Evolutionary conservation across 2,113 vertebrate species (phyloP).

Genomic region (Dasyurus viverrinus): DNA sequence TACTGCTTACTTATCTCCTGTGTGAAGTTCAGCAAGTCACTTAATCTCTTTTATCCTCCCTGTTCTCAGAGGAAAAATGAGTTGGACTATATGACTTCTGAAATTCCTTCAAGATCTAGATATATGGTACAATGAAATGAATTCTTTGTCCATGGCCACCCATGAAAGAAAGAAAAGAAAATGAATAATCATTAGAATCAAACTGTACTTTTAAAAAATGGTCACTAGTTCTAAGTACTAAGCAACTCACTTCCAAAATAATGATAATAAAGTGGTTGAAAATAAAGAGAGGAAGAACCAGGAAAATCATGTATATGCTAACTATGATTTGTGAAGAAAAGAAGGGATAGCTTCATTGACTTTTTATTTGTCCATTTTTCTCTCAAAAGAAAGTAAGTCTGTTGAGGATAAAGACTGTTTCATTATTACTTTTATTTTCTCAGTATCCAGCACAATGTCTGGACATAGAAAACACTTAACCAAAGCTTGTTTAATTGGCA

Average conservation of each 20-base stretch:
- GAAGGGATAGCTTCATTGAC: neutral
- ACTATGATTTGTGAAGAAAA: neutral
- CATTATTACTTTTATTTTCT: neutral
- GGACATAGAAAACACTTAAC: neutral
- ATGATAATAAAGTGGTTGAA: neutral
- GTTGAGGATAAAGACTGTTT: neutral
- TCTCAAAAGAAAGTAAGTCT: neutral
- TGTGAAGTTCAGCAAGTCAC: neutral
- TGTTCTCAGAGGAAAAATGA: neutral
- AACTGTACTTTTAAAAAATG: neutral
- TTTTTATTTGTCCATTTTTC: neutral
- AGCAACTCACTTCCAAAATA: neutral
- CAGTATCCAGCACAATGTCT: neutral
- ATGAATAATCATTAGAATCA: neutral
- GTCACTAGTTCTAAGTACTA: neutral
- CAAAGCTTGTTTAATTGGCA: neutral
- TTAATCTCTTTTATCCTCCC: neutral
- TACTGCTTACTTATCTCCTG: neutral
- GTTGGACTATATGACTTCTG: neutral
- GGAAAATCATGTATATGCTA: neutral
- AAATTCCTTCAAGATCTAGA: neutral
- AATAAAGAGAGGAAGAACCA: neutral
- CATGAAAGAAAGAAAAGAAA: neutral
- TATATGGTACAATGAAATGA: neutral
- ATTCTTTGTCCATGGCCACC: neutral